Evolutionary conservation across 2,113 vertebrate species (phyloP).

Genomic region (Cinclus mexicanus): DNA sequence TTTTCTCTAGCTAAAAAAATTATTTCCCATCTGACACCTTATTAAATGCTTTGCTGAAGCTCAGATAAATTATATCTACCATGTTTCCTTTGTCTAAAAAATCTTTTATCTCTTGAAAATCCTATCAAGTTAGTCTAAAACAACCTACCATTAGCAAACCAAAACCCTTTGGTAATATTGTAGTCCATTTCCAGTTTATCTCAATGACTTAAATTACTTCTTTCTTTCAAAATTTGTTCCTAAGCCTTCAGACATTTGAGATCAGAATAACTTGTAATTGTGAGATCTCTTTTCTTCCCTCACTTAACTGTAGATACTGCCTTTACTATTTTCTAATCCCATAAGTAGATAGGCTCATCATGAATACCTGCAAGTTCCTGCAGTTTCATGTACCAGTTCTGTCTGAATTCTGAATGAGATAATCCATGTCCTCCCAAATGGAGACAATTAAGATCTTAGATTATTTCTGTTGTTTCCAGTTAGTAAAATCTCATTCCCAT

Average conservation of each 20-base stretch:
- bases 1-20: conserved; percentile 26
- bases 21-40: conserved; percentile 9
- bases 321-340: background rate
- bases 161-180: background rate
- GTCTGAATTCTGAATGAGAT: conserved; percentile 10
- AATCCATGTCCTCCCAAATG: background rate
- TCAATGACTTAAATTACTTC: background rate
- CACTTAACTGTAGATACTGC: background rate
- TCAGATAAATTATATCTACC: conserved; percentile 23
- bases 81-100: conserved; percentile 44
- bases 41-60: conserved; percentile 47
- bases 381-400: background rate
- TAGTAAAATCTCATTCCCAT: background rate
- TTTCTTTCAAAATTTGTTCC: conserved; percentile 21
- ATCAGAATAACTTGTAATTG: conserved; percentile 1
- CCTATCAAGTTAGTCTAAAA: background rate
- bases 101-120: conserved; percentile 17
- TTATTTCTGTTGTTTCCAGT: background rate
- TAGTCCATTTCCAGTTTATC: background rate
- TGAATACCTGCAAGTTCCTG: background rate
- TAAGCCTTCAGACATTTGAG: background rate
- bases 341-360: background rate
- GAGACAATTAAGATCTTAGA: background rate
- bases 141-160: background rate
- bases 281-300: background rate